Evolutionary conservation across 2,888 invertebrate genomes (phyloP), one percentile per base, ranked within the genome.

Genomic region (Macrophya annulata): DNA sequence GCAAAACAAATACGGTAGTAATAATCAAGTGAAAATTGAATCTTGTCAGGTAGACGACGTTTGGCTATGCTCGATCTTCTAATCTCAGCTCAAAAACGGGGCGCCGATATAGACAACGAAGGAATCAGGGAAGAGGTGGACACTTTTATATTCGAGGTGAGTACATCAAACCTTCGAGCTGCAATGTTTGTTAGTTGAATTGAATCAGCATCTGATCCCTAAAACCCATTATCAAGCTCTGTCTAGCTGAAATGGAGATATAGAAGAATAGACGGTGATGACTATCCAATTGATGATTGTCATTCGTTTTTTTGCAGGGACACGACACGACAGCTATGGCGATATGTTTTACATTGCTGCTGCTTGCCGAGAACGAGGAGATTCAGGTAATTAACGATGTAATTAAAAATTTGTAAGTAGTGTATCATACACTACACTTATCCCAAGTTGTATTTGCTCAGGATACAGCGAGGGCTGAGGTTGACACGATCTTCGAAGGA

Each of bases 311-410:
- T 37, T 12, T 40, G 6, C 89, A 95, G 95, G 95, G 96, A 0
- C 96, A 96, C 89, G 96, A 96, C 86, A 96, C 96, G 0, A 95
- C 95, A 0, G 94, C 96, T 0, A 93, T 93, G 81, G 94, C 94
- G 5, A 89, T 96, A 15, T 93, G 93, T 48, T 95, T 94, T 88
- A 92, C 94, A 10, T 89, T 96, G 15, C 90, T 95, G 89, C 90
- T 94, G 82, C 88, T 96, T 21, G 95, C 96, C 0, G 93, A 94
- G 85, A 94, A 95, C 86, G 90, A 92, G 1, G 90, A 91, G n/a
- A 88, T 93, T 84, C 94, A 92, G 89, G 92, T 91, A 87, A 84
- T 21, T 10, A 5, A 25, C 25, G 25, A 25, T 43, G 15, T 25
- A 0, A 62, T 25, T 9, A 25, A 51, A 17, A 0, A 25, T 71